Evolutionary conservation across 2,113 vertebrate species (phyloP).

Genomic region (Bufo gargarizans): DNA sequence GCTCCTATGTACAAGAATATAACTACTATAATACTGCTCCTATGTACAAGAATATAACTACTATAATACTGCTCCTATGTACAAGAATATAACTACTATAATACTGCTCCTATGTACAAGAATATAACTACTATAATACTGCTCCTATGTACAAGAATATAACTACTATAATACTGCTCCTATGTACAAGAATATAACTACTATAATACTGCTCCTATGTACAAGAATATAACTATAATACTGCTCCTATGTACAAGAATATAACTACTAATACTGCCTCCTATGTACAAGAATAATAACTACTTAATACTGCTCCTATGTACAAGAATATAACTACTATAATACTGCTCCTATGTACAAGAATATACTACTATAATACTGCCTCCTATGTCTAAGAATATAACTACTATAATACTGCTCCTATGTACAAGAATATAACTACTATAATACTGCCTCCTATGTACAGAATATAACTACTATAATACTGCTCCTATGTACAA

Average conservation of each 20-base stretch:
- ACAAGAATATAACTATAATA: not conserved
- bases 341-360: not conserved
- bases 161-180: not conserved
- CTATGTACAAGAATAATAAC: not conserved
- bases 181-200: too few species aligned
- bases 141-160: not conserved
- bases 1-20: not conserved
- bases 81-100: too few species aligned
- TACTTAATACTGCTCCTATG: not conserved
- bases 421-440: constrained; percentile 1
- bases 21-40: constrained; percentile 8
- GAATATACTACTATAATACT: constrained; percentile 4
- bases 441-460: not conserved
- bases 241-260: not conserved
- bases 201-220: not conserved
- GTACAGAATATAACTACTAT: not conserved
- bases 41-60: too few species aligned
- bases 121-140: constrained; percentile 1
- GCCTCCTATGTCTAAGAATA: not conserved
- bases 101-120: too few species aligned
- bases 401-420: constrained; percentile 9
- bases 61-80: too few species aligned
- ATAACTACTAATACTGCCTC: not conserved
- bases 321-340: not conserved
- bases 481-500: not conserved